A percentile compares a stretch with the other conserved stretches of the same genome.
Conservation (phyloP, 2,113 vertebrate species). For the Chionomys nivalis region DNA sequence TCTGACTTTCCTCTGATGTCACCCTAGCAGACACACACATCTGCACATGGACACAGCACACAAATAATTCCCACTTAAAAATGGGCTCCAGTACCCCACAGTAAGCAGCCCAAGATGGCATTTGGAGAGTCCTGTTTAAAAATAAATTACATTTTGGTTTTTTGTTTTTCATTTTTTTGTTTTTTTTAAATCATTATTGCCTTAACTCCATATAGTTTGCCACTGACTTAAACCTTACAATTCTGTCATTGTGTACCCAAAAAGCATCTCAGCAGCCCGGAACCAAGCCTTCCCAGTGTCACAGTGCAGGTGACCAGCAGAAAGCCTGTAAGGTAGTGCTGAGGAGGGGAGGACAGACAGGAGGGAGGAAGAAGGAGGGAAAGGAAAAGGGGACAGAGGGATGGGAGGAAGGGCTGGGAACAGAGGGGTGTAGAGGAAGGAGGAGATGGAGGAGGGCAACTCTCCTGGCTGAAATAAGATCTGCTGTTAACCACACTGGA, state of each 20-base stretch:
- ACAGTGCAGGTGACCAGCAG: neutral
- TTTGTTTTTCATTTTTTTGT: too few species aligned
- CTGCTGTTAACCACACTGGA: neutral
- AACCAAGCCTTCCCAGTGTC: too few species aligned
- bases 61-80: neutral
- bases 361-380: neutral
- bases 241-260: too few species aligned
- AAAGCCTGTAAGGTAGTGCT: too few species aligned
- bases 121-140: neutral
- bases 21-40: neutral
- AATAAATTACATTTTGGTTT: neutral
- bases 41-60: fast-evolving
- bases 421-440: neutral
- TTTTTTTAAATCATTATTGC: too few species aligned
- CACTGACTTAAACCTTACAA: neutral
- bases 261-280: too few species aligned
- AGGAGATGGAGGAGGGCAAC: fast-evolving
- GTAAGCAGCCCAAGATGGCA: neutral
- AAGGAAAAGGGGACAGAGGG: neutral
- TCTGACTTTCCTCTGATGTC: neutral
- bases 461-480: neutral
- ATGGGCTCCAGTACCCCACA: neutral
- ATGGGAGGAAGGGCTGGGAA: neutral
- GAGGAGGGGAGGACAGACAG: too few species aligned
- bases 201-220: neutral